Evolutionary conservation across 2,113 vertebrate genomes (phyloP).

Genomic region (Sphyrna mokarran): DNA sequence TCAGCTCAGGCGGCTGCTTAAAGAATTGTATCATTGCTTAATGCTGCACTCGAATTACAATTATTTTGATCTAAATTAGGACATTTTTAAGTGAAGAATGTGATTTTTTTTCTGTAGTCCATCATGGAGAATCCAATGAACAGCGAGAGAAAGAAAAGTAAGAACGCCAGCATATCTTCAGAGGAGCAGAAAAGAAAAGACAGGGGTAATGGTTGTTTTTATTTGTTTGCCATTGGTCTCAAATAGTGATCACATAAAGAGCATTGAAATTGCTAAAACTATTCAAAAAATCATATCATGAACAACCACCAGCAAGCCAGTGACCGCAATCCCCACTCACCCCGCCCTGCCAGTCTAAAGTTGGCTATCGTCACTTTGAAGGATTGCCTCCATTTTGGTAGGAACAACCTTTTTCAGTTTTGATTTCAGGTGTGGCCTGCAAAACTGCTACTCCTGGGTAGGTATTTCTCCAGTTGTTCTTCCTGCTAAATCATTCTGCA

Average conservation of each 20-base stretch:
- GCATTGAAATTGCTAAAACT: neutral
- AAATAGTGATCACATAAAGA: neutral
- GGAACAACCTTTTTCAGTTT: neutral
- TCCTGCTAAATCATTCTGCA: neutral
- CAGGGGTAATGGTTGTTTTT: neutral
- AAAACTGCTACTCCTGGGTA: neutral
- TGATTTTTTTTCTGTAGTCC: neutral
- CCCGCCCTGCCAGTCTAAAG: neutral
- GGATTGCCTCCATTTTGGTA: neutral
- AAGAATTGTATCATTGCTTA: neutral
- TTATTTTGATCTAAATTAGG: neutral
- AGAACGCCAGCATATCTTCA: conserved; percentile 28
- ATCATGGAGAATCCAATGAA: neutral
- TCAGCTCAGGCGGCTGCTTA: neutral
- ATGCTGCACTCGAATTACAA: neutral
- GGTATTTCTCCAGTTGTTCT: neutral
- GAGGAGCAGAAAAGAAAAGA: neutral
- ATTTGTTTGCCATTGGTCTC: neutral
- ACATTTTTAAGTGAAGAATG: neutral
- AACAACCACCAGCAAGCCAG: neutral
- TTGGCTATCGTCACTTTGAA: neutral
- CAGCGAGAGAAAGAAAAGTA: neutral
- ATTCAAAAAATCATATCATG: neutral
- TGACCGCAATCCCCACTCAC: neutral
- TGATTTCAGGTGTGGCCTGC: neutral